Base-by-base conservation (phyloP, 1,140 invertebrate genomes). In the Drosophila nasuta region DNA sequence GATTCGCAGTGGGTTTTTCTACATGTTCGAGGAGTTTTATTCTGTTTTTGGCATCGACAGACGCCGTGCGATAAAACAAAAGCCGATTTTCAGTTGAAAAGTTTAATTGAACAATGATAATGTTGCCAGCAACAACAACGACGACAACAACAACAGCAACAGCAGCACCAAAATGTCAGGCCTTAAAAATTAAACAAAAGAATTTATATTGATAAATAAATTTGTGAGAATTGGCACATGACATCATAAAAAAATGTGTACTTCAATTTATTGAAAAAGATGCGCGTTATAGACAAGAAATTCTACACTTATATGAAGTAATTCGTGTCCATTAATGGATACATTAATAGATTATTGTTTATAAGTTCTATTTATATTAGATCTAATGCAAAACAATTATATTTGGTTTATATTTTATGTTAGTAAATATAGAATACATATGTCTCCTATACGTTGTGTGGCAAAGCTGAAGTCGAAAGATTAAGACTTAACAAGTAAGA, bases 71-170 rank as follows among this genome's bases (percentile, higher is more conserved):
- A 88, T 87, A 87, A 87, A 89, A 88, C 81, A 88, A 88, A 88
- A 88, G 85, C 85, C 85, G 85, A 83, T 88, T 88, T 87, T 88
- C 85, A 85, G 85, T 79, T 88, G 85, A 88, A 88, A 88, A 88
- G 85, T 89, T 88, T 88, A 88, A 88, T 88, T 88, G 85, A 88
- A 88, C 83, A 88, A 89, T 89, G 83, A 88, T 88, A 88, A 88
- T 82, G 81, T 89, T 83, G 77, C 51, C 65, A 70, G 41, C 46
- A 75, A 49, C 25, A 58, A 51, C 33, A 75, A 51, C 35, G 70
- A 49, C 25, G 49, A 49, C 33, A 71, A 51, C 28, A 28, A 70
- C 38, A 64, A 71, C 30, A 48, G 35, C 33, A 17, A 43, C 33
- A 58, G 15, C 58, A 52, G 54, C 68, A 75, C 71, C 82, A 77